phyloP scores from a whole-genome alignment of 1,140 invertebrate species.

The Lucilia cuprina region DNA sequence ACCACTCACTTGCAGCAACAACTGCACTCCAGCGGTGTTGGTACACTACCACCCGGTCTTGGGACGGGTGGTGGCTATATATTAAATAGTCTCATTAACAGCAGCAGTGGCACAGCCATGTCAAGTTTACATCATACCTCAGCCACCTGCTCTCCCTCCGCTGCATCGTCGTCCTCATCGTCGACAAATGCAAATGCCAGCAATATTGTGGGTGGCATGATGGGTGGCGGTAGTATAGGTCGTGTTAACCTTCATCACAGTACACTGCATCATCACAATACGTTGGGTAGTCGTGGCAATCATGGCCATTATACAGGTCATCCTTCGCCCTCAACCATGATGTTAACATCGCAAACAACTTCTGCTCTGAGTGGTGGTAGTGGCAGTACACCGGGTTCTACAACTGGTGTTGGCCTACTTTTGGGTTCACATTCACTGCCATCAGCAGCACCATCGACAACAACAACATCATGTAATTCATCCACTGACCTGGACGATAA shows the following conservation, averaged over 20 bases:
- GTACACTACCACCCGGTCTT: conserved; percentile 54
- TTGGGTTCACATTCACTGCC: conserved; percentile 45
- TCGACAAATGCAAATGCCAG: conserved; percentile 34
- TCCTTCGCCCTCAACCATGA: conserved; percentile 31
- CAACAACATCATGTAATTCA: conserved; percentile 58
- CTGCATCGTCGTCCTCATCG: not conserved
- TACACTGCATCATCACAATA: conserved; percentile 43
- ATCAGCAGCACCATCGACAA: conserved; percentile 50
- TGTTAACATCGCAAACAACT: conserved; percentile 42
- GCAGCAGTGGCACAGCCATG: conserved; percentile 37
- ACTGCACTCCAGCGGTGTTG: conserved; percentile 44
- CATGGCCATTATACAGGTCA: conserved; percentile 47
- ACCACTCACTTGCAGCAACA: conserved; percentile 33
- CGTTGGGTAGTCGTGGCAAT: conserved; percentile 42
- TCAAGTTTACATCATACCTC: conserved; percentile 28
- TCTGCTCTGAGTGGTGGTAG: conserved; percentile 46
- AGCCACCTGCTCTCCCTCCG: not conserved
- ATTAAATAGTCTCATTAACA: conserved; percentile 46
- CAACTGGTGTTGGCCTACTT: conserved; percentile 45
- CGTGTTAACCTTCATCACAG: conserved; percentile 36
- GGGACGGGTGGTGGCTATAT: conserved; percentile 56
- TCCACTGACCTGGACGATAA: conserved; percentile 60
- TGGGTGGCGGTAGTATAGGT: conserved; percentile 25
- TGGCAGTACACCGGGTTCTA: conserved; percentile 41
- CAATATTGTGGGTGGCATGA: not conserved